Evolutionary conservation across 1,140 invertebrate genomes (phyloP), one percentile per base, ranked within the genome.

Genomic region (Oedothorax gibbosus): DNA sequence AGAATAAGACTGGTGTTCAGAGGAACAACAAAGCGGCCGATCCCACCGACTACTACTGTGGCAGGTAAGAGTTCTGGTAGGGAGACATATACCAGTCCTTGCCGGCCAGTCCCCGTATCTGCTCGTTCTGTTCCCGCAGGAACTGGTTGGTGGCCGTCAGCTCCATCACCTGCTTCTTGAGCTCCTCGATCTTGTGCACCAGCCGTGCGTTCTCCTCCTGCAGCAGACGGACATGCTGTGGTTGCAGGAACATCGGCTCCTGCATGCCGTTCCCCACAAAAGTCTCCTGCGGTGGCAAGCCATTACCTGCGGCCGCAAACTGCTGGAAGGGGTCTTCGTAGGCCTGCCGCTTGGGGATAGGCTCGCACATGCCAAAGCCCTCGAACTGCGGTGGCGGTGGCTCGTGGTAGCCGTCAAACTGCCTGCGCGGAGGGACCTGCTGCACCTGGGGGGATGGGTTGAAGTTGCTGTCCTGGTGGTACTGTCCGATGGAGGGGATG

Each of bases 141-240:
- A 95, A 95, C 88, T 95, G 94, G 89, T 95, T 95, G 5, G 94
- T 94, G 10, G 94, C 94, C n/a, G 93, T 93, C 68, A 95, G 89
- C 88, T 94, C 94, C 60, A 92, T 91, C 5, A 93, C 92, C 88
- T 93, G 92, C 87, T 94, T 94, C 88, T 94, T 94, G 66, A 95
- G 89, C 87, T 95, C 94, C 65, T 94, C 93, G 72, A 95, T 92
- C 89, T 94, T 93, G 86, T 93, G 92, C 87, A 93, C 91, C 62
- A 95, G 89, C 84, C 95, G 90, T 18, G 87, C 91, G 90, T 95
- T 95, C 88, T 95, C 94, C 87, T 95, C 94, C 88, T 94, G 93
- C 15, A 95, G 88, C 18, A 91, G 86, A 11, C 85, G 78, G 15
- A 62, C 76, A 75, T 87, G 82, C 18, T 68, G 73, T 2, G 64